Percentiles rank a stretch among this genome's conserved stretches.
Conservation (phyloP, 1,140 invertebrate species). For the Pentalonia nigronervosa region DNA sequence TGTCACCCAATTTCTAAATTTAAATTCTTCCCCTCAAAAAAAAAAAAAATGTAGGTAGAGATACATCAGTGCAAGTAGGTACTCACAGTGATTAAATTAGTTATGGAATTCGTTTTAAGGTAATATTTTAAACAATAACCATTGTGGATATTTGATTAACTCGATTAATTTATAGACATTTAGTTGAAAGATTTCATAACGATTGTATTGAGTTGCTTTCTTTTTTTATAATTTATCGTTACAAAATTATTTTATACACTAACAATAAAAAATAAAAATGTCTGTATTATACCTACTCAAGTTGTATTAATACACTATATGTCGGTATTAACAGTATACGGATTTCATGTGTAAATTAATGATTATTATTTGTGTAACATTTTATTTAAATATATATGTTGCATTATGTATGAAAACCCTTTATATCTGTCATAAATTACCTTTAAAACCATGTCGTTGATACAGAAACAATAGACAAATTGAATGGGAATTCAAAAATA, state of each 20-base stretch:
- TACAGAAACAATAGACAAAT: conserved; percentile 20
- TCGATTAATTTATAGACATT: background rate
- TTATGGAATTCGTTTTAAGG: background rate
- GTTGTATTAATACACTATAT: background rate
- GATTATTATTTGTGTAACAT: background rate
- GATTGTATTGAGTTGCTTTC: background rate
- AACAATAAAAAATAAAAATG: background rate
- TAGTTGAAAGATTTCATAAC: background rate
- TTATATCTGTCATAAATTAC: background rate
- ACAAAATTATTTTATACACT: background rate
- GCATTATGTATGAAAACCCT: background rate
- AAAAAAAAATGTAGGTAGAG: no score
- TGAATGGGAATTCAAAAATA: background rate
- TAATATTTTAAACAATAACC: background rate
- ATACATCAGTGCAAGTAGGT: no score
- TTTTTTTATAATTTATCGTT: background rate
- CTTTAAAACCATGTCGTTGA: background rate
- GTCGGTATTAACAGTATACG: background rate
- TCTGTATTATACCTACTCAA: background rate
- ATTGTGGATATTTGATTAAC: background rate
- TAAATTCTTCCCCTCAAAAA: no score
- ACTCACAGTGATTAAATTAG: no score
- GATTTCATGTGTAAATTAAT: conserved; percentile 10
- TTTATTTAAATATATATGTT: background rate
- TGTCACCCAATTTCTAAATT: no score